Conservation (phyloP, 2,797 vertebrate species). For the Spea hammondii region DNA sequence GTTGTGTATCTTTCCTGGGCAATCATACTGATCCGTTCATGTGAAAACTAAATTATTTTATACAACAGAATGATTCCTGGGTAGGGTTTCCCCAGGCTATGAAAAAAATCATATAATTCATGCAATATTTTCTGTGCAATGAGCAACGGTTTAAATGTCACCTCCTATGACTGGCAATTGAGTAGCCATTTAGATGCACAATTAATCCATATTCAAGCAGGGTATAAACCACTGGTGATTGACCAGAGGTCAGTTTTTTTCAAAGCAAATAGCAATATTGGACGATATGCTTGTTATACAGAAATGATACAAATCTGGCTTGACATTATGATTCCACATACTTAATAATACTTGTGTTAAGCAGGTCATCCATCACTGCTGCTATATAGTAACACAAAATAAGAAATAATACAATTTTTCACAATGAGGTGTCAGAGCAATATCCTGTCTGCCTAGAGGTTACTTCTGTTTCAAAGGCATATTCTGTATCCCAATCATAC, state of each 20-base stretch:
- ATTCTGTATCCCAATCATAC: no score
- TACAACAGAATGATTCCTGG: not conserved
- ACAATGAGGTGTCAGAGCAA: slow-evolving; percentile 3
- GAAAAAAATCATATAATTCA: not conserved
- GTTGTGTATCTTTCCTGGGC: no score
- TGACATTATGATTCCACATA: slow-evolving; percentile 27
- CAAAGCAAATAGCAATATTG: slow-evolving; percentile 16
- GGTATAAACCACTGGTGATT: not conserved
- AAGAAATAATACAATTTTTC: not conserved
- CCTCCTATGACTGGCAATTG: not conserved
- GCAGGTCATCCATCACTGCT: slow-evolving; percentile 21
- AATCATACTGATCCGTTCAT: no score
- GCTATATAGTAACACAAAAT: not conserved
- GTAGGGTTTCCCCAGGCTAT: not conserved
- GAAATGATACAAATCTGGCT: slow-evolving; percentile 4
- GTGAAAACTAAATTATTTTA: no score
- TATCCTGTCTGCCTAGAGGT: not conserved
- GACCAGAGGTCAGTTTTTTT: slow-evolving; percentile 7
- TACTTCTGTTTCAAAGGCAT: not conserved
- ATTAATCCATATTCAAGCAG: slow-evolving; percentile 6
- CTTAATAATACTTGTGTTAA: slow-evolving; percentile 19
- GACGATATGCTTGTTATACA: slow-evolving; percentile 7
- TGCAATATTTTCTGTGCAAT: slow-evolving; percentile 6
- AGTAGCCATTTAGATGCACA: slow-evolving; percentile 1
- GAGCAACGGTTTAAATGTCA: slow-evolving; percentile 12